Conservation (phyloP, 2,888 invertebrate genomes). For the Dichetophora obliterata region DNA sequence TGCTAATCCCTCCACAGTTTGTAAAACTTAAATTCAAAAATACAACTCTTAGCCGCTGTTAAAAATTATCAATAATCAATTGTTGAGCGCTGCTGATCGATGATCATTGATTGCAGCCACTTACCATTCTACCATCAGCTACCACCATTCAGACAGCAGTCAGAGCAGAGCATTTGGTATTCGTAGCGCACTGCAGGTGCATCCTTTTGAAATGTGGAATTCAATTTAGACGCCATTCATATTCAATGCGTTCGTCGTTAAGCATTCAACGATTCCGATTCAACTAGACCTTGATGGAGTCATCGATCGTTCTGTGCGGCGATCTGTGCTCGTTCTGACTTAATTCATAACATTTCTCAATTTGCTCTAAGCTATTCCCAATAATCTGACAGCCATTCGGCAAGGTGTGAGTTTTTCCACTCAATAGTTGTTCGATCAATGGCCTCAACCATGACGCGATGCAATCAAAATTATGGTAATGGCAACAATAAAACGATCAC, state of each 20-base stretch:
- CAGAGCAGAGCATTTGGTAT: neutral
- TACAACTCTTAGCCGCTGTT: neutral
- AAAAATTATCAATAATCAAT: conserved; percentile 30
- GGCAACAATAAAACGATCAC: neutral
- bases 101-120: neutral
- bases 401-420: conserved; percentile 23
- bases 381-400: neutral
- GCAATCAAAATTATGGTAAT: conserved; percentile 5
- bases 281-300: conserved; percentile 28
- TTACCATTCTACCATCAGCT: neutral
- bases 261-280: neutral
- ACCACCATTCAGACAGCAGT: neutral
- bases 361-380: neutral
- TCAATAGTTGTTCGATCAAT: conserved; percentile 6
- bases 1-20: conserved; percentile 16
- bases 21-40: neutral
- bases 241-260: conserved; percentile 7
- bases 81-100: neutral
- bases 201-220: neutral
- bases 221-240: conserved; percentile 31
- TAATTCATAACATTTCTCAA: neutral
- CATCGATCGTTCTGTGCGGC: conserved; percentile 9
- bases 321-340: neutral
- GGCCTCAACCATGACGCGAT: neutral
- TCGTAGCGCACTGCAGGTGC: conserved; percentile 7